Conservation (phyloP, 2,113 vertebrate genomes). For the Corythaeola cristata region DNA sequence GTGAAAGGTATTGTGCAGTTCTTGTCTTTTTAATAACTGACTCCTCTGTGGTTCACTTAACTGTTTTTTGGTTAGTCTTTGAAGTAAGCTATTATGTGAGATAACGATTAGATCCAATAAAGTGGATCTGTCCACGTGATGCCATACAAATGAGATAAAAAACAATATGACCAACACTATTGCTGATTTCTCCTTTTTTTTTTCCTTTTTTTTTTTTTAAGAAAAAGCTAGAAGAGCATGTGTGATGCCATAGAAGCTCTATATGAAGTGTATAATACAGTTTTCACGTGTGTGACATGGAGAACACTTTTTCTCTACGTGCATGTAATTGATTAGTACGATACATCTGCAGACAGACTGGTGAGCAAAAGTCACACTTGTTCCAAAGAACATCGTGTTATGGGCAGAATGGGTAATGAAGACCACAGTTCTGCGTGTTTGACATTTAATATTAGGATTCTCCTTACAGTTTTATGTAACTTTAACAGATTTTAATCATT, state of each 20-base stretch:
- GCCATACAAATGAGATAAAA: neutral
- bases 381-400: neutral
- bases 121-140: neutral
- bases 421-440: neutral
- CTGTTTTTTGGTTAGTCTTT: neutral
- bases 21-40: neutral
- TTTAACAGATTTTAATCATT: neutral
- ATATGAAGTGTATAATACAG: neutral
- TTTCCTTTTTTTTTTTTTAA: neutral
- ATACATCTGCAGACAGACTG: neutral
- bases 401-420: neutral
- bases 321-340: neutral
- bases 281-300: neutral
- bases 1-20: neutral
- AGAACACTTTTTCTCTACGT: neutral
- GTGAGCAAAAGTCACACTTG: neutral
- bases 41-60: neutral
- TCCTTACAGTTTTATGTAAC: neutral
- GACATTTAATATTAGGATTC: neutral
- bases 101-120: neutral
- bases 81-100: neutral
- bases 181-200: neutral
- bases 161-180: fast-evolving
- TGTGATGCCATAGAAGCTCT: neutral
- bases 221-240: fast-evolving